phyloP scores from a whole-genome alignment of 2,797 vertebrate genomes.

The Choloepus didactylus region DNA sequence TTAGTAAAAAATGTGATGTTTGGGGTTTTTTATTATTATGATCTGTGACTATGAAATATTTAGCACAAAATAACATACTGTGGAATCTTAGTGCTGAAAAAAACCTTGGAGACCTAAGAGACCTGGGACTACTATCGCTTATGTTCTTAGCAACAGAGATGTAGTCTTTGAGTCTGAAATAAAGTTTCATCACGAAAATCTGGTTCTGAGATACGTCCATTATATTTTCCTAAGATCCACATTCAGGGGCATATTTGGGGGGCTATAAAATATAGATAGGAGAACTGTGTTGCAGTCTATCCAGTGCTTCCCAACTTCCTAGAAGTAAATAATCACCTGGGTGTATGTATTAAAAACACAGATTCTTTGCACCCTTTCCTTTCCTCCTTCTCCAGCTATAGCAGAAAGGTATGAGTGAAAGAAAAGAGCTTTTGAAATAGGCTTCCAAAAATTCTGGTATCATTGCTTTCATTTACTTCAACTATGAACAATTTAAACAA shows the following conservation, averaged over 20 bases:
- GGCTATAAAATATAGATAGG: not conserved
- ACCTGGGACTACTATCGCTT: not conserved
- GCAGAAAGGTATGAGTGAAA: not conserved
- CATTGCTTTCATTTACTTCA: constrained; percentile 40
- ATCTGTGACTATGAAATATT: constrained; percentile 42
- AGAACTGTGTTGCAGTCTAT: not conserved
- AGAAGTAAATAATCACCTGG: not conserved
- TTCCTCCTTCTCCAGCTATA: not conserved
- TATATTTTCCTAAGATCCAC: constrained; percentile 34
- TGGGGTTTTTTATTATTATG: constrained; percentile 15
- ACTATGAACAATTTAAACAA: constrained; percentile 41
- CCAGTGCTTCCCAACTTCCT: not conserved
- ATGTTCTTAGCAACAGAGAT: constrained; percentile 34
- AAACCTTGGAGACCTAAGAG: not conserved
- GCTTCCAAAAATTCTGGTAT: not conserved
- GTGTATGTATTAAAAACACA: not conserved
- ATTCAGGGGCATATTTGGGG: not conserved
- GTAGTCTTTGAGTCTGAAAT: not conserved
- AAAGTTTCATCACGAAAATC: constrained; percentile 10
- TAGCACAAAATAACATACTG: constrained; percentile 13
- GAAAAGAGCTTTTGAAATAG: constrained; percentile 57
- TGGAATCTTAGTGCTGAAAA: not conserved
- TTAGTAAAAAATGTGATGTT: constrained; percentile 5
- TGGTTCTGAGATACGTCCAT: constrained; percentile 3
- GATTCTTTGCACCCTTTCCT: not conserved